A percentile compares a stretch with the other conserved stretches of the same genome.
Conservation (phyloP, 2,113 vertebrate genomes). For the Carettochelys insculpta region DNA sequence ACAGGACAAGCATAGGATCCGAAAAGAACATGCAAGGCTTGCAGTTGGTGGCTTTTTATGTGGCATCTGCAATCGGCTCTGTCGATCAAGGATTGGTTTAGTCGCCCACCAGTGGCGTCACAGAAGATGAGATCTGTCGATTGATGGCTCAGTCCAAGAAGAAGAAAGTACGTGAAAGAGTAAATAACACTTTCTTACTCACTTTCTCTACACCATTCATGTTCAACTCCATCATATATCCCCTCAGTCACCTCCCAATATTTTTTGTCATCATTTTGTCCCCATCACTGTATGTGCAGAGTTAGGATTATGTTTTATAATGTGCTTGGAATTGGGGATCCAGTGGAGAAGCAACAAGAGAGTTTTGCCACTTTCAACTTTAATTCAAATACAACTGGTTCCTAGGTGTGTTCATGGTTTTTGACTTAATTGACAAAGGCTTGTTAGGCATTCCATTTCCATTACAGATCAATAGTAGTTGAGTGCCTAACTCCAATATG, state of each 20-base stretch:
- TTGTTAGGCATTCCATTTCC: neutral
- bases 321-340: neutral
- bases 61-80: too few species aligned
- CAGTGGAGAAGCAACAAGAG: neutral
- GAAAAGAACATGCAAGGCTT: too few species aligned
- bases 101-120: too few species aligned
- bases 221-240: neutral
- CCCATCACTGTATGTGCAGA: neutral
- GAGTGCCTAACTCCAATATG: neutral
- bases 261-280: neutral
- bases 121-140: too few species aligned
- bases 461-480: neutral
- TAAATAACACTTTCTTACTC: neutral
- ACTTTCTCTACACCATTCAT: neutral
- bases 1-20: too few species aligned
- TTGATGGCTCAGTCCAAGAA: too few species aligned
- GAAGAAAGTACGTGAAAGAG: neutral
- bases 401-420: neutral
- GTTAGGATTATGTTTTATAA: neutral
- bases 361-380: neutral
- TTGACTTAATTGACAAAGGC: neutral
- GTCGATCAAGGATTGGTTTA: too few species aligned
- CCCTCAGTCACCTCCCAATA: neutral
- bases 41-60: too few species aligned
- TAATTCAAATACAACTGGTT: neutral